Evolutionary conservation across 2,113 vertebrate genomes (phyloP).

Genomic region (Varanus salvator): DNA sequence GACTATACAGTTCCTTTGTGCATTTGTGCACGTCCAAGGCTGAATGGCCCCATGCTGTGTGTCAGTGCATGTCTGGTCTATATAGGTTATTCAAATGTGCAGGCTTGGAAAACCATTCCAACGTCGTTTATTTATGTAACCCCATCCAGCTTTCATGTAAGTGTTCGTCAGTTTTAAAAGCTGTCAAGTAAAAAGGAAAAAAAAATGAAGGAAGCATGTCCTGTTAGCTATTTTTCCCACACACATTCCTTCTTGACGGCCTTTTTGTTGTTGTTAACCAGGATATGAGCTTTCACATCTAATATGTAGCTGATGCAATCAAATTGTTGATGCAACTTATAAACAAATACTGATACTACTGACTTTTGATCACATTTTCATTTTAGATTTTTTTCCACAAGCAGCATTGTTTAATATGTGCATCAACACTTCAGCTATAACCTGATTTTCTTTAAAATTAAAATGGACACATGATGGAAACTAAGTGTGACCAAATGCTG

Average conservation of each 20-base stretch:
- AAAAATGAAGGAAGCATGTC: neutral
- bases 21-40: neutral
- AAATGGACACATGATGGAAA: neutral
- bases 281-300: neutral
- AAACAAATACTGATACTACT: slow-evolving; percentile 47
- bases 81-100: neutral
- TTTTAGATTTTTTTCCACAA: slow-evolving; percentile 30
- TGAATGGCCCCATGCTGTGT: neutral
- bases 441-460: neutral
- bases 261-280: neutral
- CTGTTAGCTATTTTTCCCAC: neutral
- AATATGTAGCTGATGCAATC: neutral
- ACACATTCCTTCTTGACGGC: slow-evolving; percentile 17
- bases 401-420: slow-evolving; percentile 30
- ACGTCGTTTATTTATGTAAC: neutral
- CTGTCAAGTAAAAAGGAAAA: neutral
- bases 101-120: neutral
- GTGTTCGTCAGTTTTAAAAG: neutral
- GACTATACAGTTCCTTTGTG: neutral
- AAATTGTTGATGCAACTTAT: neutral
- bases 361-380: slow-evolving; percentile 17
- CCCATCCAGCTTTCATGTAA: too few species aligned
- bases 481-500: neutral
- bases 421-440: slow-evolving; percentile 29
- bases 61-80: neutral